These are phyloP conservation scores for Trichechus manatus DNA, from an alignment of 2,113 vertebrate genomes.

Conservation along the genomic window DNA sequence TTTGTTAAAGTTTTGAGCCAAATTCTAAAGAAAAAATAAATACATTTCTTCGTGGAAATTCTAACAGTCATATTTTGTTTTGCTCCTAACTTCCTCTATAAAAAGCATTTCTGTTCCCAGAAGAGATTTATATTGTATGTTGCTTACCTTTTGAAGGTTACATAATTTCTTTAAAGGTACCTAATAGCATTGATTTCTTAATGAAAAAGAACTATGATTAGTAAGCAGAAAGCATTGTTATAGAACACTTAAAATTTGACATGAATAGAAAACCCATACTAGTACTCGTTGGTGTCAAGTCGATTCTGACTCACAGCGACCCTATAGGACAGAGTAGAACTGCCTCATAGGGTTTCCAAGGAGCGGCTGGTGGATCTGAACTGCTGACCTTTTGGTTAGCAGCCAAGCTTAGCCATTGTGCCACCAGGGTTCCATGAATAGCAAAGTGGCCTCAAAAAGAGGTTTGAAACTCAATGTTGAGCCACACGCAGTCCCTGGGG, in stretches of 20 bases:
- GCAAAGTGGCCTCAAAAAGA: neutral
- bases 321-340: too few relatives aligned
- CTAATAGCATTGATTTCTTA: slow-evolving; percentile 44
- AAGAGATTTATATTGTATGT: neutral
- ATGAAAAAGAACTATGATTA: neutral
- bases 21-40: slow-evolving; percentile 75
- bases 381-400: too few relatives aligned
- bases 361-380: too few relatives aligned
- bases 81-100: slow-evolving; percentile 12
- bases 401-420: too few relatives aligned
- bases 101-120: slow-evolving; percentile 48
- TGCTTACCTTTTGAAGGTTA: slow-evolving; percentile 38
- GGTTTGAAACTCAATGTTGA: neutral
- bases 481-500: neutral
- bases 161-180: slow-evolving; percentile 38
- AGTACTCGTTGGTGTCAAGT: too few relatives aligned
- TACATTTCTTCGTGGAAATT: slow-evolving; percentile 63
- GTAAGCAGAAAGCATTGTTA: slow-evolving; percentile 22
- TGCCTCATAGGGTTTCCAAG: too few relatives aligned
- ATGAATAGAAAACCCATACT: neutral
- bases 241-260: neutral
- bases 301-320: too few relatives aligned
- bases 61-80: slow-evolving; percentile 42
- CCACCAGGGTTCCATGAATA: neutral
- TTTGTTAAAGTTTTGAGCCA: slow-evolving; percentile 71